Evolutionary conservation across 2,113 vertebrate species (phyloP), one percentile per base, ranked within the genome.

Genomic region (Syrrhaptes paradoxus): DNA sequence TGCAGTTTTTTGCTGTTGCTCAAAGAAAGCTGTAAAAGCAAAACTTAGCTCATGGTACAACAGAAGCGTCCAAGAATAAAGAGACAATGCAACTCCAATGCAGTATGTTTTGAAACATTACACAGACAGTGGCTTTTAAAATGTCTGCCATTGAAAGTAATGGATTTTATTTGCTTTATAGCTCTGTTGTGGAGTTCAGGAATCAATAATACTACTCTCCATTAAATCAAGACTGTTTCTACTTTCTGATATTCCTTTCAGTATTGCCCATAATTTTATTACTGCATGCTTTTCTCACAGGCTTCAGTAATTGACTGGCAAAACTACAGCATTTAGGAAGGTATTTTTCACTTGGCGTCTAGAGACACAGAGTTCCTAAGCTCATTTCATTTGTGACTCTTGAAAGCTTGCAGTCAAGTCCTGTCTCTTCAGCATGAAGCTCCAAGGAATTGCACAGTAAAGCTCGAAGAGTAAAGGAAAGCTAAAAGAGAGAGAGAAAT

Each of bases 401-500:
- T 96, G 81, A 97, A 98, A 96, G 18, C 68, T 92, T 93, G 22
- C 82, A 96, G 88, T 94, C 75, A 96, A 97, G 58, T 94, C 93
- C 89, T 84, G 55, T 68, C 63, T 96, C 68, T 96, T 94, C 51
- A 90, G 43, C 25, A 38, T 58, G 62, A 97, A 95, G 67, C 97
- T 96, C 97, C 61, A 95, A 97, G 97, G 96, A 97, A 97, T 88
- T 96, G 15, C n/a, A 88, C 36, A 93, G 73, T 74, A 94, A 97
- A 95, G 62, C 78, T 75, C 11, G 13, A 87, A 94, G 75, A 95
- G 51, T 29, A 93, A 77, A 95, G 31, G 24, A 89, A 76, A 92
- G 22, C 81, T 84, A 31, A 96, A 87, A 95, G 78, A 90, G 90
- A 85, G 43, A 61, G 6, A 58, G 58, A 87, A 94, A 97, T 95